Evolutionary conservation across 2,113 vertebrate genomes (phyloP).

Genomic region (Orthochromis malagaraziensis): DNA sequence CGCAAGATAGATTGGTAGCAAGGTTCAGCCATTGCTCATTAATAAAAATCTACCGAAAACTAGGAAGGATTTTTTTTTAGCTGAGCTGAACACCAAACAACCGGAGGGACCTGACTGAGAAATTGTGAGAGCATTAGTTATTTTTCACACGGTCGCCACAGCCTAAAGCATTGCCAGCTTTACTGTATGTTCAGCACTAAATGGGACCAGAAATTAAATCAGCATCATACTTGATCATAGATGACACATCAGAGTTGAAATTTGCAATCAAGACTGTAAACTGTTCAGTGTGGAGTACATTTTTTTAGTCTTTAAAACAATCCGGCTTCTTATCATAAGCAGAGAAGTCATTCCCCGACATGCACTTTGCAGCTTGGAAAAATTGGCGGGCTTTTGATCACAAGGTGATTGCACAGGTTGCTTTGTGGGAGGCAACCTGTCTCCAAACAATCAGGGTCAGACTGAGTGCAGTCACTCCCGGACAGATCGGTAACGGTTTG

Average conservation of each 20-base stretch:
- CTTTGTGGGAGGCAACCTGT: background rate
- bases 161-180: background rate
- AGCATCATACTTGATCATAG: background rate
- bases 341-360: rapidly evolving
- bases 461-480: background rate
- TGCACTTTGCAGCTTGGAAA: rapidly evolving
- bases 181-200: background rate
- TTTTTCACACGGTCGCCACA: background rate
- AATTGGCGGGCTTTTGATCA: background rate
- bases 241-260: background rate
- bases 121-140: background rate
- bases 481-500: background rate
- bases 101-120: background rate
- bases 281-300: background rate
- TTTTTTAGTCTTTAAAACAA: background rate
- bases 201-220: background rate
- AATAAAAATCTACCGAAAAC: background rate
- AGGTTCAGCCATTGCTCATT: background rate
- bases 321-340: background rate
- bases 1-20: background rate
- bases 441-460: background rate
- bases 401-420: background rate
- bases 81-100: background rate
- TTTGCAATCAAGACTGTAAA: background rate
- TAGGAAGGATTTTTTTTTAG: background rate